Evolutionary conservation across 2,113 vertebrate genomes (phyloP).

Genomic region (Rana temporaria): DNA sequence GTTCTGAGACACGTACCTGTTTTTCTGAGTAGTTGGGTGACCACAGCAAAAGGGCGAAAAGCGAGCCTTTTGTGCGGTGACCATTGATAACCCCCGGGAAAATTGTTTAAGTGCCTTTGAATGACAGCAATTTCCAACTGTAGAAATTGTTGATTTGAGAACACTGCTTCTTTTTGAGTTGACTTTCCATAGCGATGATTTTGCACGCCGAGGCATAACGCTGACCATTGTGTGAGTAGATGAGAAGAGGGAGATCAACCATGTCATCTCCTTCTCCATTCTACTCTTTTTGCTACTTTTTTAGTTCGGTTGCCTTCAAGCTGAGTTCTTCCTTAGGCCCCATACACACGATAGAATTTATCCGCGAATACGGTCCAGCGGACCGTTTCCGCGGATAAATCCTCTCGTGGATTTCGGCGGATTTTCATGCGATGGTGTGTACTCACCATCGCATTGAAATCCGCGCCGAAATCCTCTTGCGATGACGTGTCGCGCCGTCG

Average conservation of each 20-base stretch:
- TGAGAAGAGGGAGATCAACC: neutral
- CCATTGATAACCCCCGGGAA: constrained; percentile 27
- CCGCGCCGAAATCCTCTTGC: no score
- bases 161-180: neutral
- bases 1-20: neutral
- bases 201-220: neutral
- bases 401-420: no score
- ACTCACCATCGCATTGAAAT: no score
- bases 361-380: no score
- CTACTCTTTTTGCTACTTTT: neutral
- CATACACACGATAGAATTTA: no score
- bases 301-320: no score
- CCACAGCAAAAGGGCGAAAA: neutral
- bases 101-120: constrained; percentile 47
- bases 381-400: no score
- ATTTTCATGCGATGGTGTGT: no score
- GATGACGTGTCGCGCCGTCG: no score
- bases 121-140: constrained; percentile 16
- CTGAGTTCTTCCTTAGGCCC: no score
- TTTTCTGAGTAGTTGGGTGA: neutral
- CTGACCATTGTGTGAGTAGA: neutral
- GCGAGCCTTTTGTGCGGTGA: neutral
- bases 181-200: neutral
- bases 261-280: neutral
- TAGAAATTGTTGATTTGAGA: constrained; percentile 36